A percentile compares a stretch with the other conserved stretches of the same genome.
phyloP scores from a whole-genome alignment of 2,113 vertebrate species.

The Melanocharis versteri region DNA sequence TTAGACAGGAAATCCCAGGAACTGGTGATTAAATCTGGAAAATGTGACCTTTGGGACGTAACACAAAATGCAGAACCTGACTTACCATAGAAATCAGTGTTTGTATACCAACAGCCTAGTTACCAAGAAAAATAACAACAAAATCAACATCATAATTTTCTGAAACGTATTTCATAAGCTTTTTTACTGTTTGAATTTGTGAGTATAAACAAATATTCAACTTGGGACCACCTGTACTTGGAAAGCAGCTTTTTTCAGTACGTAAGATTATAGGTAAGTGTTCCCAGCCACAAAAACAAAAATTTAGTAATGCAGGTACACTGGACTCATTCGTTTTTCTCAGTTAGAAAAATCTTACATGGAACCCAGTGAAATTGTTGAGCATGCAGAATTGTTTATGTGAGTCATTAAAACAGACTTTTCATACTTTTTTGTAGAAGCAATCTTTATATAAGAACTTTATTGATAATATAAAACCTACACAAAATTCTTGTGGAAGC shows the following conservation, averaged over 20 bases:
- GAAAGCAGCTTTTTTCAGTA: not conserved
- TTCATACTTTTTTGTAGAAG: not conserved
- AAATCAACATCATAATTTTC: not conserved
- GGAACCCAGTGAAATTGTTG: not conserved
- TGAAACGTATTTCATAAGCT: not conserved
- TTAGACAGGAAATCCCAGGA: not conserved
- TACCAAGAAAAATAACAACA: not conserved
- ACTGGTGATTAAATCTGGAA: not conserved
- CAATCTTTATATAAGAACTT: not conserved
- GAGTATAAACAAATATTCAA: not conserved
- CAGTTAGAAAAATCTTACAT: not conserved
- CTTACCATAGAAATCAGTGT: constrained; percentile 18
- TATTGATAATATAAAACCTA: not conserved
- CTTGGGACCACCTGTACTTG: not conserved
- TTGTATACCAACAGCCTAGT: not conserved
- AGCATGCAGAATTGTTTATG: fast-evolving
- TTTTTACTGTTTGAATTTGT: not conserved
- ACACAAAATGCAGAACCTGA: not conserved
- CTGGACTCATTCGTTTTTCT: not conserved
- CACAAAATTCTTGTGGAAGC: not conserved
- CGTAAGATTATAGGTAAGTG: not conserved
- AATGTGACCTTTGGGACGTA: constrained; percentile 26
- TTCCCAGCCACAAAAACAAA: not conserved
- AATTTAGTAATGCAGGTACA: not conserved
- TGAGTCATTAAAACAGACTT: not conserved